These are phyloP conservation scores for Hydropotes inermis DNA, from an alignment of 2,113 vertebrate species.

Conservation along the genomic window DNA sequence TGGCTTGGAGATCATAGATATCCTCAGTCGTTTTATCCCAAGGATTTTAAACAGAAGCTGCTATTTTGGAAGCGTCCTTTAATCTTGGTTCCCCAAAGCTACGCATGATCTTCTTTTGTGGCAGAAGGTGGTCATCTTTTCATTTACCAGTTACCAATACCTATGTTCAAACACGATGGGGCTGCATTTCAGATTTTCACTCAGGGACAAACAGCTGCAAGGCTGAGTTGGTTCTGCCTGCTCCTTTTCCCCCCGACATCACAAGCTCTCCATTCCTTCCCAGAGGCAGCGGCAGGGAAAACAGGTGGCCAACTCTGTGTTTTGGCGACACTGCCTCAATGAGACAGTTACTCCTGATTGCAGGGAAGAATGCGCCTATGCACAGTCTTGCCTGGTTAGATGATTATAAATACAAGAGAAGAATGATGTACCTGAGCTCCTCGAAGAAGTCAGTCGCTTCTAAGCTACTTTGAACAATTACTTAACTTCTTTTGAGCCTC, in stretches of 20 bases:
- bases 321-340: slow-evolving; percentile 26
- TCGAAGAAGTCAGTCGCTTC: neutral
- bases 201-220: neutral
- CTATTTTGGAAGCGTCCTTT: neutral
- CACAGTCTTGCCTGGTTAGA: neutral
- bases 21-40: neutral
- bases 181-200: neutral
- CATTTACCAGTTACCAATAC: neutral
- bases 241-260: neutral
- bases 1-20: neutral
- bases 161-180: neutral
- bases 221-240: neutral
- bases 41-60: neutral
- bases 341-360: neutral
- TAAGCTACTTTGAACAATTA: neutral
- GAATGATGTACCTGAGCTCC: neutral
- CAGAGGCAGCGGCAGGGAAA: neutral
- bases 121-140: neutral
- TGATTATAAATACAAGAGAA: neutral
- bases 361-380: neutral
- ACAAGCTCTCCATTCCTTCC: neutral
- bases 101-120: neutral
- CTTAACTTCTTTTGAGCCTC: neutral
- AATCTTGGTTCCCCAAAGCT: neutral
- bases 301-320: neutral